Evolutionary conservation across 1,140 invertebrate genomes (phyloP), one percentile per base, ranked within the genome.

Genomic region (Trichogramma pretiosum): DNA sequence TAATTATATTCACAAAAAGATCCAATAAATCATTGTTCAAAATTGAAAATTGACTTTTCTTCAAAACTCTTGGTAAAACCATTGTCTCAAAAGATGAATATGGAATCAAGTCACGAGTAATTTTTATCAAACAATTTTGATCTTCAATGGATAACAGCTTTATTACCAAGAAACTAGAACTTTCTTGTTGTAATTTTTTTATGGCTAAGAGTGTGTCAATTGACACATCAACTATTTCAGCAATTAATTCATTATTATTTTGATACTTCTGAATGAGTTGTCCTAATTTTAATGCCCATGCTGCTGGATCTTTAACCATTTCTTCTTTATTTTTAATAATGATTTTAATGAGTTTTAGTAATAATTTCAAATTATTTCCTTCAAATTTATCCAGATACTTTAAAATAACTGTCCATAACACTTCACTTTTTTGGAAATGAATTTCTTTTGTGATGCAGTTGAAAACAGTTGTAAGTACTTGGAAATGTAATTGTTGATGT

Each of bases 61-160:
- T 70, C 11, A 89, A 56, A 26, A 87, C 75, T 28, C 75, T 69
- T 0, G 87, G 84, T 41, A 91, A 62, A 43, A 91, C 74, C 37
- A 86, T 67, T 37, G 80, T 71, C 62, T 87, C 84, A 64, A 89
- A 89, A 35, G 79, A 77, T 5, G 79, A 72, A 62, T 82, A 83
- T 36, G 74, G 61, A 22, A 80, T 73, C 2, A 84, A 68, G 62
- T 78, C 77, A 55, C 80, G 74, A 2, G 87, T 74, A 56, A 84
- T 79, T 33, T 73, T 68, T 11, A 82, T 68, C 8, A 82, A 70
- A 10, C 83, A 71, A 18, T 72, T 60, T 48, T 67, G 65, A 56
- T 77, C 65, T 43, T 72, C 66, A 1, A 80, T 60, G 9, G 65
- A 67, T 5, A 86, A 57, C 9, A 83, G 59, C 55, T 79, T 80